Conservation (phyloP, 2,888 invertebrate genomes). For the Tiliacea aurago region DNA sequence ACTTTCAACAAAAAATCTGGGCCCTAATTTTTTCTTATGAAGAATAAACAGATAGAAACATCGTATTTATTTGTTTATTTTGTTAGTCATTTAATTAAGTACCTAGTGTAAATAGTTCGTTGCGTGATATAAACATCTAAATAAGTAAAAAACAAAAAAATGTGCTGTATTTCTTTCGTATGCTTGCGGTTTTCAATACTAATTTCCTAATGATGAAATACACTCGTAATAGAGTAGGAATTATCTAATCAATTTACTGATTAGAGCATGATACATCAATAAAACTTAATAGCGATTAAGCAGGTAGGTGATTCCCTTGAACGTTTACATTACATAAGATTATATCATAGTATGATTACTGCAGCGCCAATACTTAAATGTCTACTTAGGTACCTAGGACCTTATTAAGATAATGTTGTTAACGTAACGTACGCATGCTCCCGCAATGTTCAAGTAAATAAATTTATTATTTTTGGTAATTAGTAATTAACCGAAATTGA, state of each 20-base stretch:
- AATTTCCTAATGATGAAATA: conserved; percentile 1
- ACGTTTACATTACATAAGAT: conserved; percentile 4
- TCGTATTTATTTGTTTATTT: too few relatives aligned
- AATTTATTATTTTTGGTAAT: neutral
- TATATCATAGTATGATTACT: conserved; percentile 3
- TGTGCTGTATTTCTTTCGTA: neutral
- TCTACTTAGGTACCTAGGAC: neutral
- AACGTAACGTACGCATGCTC: neutral
- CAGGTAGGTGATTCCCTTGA: conserved; percentile 20
- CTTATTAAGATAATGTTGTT: neutral
- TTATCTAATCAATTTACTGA: conserved; percentile 29
- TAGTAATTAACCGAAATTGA: neutral
- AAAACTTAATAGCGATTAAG: conserved; percentile 3
- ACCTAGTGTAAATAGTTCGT: too few relatives aligned
- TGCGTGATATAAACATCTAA: too few relatives aligned
- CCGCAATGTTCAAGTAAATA: neutral
- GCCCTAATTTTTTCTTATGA: neutral
- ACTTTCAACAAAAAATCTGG: neutral
- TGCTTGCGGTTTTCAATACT: neutral
- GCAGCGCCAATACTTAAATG: neutral
- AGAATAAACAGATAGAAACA: too few relatives aligned
- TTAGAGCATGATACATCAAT: conserved; percentile 3
- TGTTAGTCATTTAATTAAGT: too few relatives aligned
- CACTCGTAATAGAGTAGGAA: neutral
- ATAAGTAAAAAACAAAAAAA: neutral